Percentiles rank a stretch among this genome's conserved stretches.
phyloP scores from a whole-genome alignment of 2,888 invertebrate genomes.

The Drosophila helvetica region DNA sequence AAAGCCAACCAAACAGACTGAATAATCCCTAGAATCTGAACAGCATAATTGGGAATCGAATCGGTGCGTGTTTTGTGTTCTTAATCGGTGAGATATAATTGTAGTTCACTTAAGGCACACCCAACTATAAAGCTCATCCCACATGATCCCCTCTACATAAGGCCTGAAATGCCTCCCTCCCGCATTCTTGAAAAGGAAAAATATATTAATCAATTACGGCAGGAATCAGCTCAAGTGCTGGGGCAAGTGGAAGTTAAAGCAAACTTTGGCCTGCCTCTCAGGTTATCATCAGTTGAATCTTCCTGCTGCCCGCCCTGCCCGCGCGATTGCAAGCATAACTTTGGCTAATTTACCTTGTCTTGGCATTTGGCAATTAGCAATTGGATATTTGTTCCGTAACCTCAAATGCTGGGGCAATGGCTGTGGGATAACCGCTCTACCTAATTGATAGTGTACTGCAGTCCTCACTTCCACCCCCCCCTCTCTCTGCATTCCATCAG shows the following conservation, averaged over 20 bases:
- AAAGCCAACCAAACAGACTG: too few species aligned
- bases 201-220: not conserved
- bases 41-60: not conserved
- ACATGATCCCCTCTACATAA: too few species aligned
- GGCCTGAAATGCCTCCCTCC: not conserved
- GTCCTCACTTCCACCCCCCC: too few species aligned
- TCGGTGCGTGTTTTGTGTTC: not conserved
- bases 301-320: not conserved
- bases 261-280: conserved; percentile 7
- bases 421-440: conserved; percentile 7
- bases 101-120: too few species aligned
- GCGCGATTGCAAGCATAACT: conserved; percentile 7
- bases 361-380: conserved; percentile 37
- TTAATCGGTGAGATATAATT: not conserved
- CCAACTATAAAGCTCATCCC: too few species aligned
- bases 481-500: not conserved
- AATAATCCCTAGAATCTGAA: not conserved
- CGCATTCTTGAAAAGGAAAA: not conserved
- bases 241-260: not conserved
- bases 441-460: conserved; percentile 20
- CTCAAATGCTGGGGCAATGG: conserved; percentile 7
- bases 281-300: too few species aligned
- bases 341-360: conserved; percentile 2
- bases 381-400: conserved; percentile 21
- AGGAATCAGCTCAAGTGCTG: too few species aligned